A percentile compares a stretch with the other conserved stretches of the same genome.
Conservation (phyloP, 2,113 vertebrate species). For the Planiliza haematocheilus region DNA sequence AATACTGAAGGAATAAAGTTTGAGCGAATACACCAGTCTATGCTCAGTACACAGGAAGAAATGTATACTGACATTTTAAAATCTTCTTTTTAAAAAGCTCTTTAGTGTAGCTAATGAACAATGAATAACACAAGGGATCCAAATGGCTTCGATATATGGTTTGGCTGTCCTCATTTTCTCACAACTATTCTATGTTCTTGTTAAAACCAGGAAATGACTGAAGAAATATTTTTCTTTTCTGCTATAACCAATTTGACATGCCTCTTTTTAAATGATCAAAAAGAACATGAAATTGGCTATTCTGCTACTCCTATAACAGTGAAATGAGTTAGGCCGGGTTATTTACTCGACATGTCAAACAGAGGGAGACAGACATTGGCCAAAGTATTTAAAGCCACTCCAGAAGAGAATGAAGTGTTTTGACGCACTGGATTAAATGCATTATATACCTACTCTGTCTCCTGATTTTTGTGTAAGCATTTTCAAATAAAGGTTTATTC, state of each 20-base stretch:
- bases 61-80: too few species aligned
- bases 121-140: too few species aligned
- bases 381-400: conserved; percentile 1
- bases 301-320: neutral
- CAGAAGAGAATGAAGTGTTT: conserved; percentile 21
- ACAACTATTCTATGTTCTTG: neutral
- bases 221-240: conserved; percentile 12
- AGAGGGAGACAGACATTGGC: conserved; percentile 10
- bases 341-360: conserved; percentile 20
- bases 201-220: neutral
- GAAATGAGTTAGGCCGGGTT: neutral
- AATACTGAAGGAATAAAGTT: too few species aligned
- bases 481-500: neutral
- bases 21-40: too few species aligned
- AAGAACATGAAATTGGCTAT: neutral
- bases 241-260: conserved; percentile 5
- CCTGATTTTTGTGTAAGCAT: too few species aligned
- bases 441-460: neutral
- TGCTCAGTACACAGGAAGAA: too few species aligned
- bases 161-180: neutral
- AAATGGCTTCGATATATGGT: too few species aligned
- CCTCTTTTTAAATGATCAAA: conserved; percentile 28
- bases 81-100: too few species aligned
- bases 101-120: too few species aligned
- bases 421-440: conserved; percentile 26